Conservation (phyloP, 2,113 vertebrate species). For the Microcebus murinus region DNA sequence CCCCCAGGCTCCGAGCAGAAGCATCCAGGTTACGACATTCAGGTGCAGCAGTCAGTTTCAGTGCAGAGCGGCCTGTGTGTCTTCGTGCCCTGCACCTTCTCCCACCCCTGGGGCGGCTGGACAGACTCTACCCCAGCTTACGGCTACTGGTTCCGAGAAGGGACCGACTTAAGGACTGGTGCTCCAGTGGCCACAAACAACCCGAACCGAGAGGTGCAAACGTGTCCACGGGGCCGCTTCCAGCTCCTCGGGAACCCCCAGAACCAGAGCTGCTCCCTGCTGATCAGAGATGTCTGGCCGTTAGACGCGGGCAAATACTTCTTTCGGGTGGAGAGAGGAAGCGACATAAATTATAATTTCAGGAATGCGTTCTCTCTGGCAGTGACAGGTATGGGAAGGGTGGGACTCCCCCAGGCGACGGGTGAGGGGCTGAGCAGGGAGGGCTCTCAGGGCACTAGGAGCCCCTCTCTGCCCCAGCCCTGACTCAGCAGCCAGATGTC, state of each 20-base stretch:
- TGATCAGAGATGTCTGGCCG: rapidly evolving
- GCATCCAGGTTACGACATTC: too few species aligned
- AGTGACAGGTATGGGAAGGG: conserved; percentile 60
- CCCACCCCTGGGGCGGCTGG: background rate
- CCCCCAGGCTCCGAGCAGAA: too few species aligned
- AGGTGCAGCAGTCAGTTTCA: too few species aligned
- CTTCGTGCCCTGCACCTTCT: conserved; percentile 4
- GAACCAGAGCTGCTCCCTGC: background rate
- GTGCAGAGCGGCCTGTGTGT: conserved; percentile 18
- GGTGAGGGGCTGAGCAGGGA: background rate
- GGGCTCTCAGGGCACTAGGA: rapidly evolving
- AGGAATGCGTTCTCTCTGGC: rapidly evolving
- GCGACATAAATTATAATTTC: rapidly evolving
- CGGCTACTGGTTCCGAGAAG: background rate
- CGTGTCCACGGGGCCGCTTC: rapidly evolving
- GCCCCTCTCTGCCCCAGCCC: background rate
- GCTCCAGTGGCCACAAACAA: too few species aligned
- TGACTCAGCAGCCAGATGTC: conserved; percentile 56
- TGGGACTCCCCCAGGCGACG: rapidly evolving
- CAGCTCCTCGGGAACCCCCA: background rate
- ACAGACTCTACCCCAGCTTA: rapidly evolving
- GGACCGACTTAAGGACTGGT: too few species aligned
- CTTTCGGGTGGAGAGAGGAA: conserved; percentile 26
- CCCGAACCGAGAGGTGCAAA: rapidly evolving
- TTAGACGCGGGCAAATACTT: rapidly evolving